Evolutionary conservation across 2,888 invertebrate genomes (phyloP), one percentile per base, ranked within the genome.

Genomic region (Melolontha melolontha): DNA sequence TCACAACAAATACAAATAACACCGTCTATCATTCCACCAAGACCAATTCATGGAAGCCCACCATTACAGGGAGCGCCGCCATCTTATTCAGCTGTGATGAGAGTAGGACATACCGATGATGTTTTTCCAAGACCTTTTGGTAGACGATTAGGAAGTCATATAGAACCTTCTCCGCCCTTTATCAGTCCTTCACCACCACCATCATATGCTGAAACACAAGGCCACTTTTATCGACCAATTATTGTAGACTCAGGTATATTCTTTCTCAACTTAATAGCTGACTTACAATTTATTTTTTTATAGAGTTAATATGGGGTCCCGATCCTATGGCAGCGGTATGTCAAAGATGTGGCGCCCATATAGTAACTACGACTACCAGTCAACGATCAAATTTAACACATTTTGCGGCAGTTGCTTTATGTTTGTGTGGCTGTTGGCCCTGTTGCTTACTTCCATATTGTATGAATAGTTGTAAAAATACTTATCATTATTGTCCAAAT

Each of bases 351-450:
- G 74, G 76, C 11, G 75, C 77, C 29, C 76, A 80, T 2, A 78
- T 82, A 7, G 71, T 80, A 22, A 83, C 82, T 0, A 74, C 77
- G 39, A 77, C 78, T 10, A 75, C 78, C 27, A 72, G 75, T 2
- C 77, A 79, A 68, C 66, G 80, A 68, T 80, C 82, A 12, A 75
- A 75, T 63, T 67, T 80, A 42, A 79, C 82, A 2, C 82, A 83
- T 70, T 72, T 81, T 62, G 75, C 80, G 2, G 82, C 82, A 0
- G 41, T 81, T n/a, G 75, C 79, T n/a, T 64, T 83, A 59, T 83
- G 81, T 69, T 55, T 83, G 5, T 82, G 79, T 68, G 77, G 81
- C 7, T 83, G 83, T 72, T 83, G 83, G 83, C 83, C 83, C 0
- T 83, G 82, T 71, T 82, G 82, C 67, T 68, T 83, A 8, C 68